Evolutionary conservation across 2,113 vertebrate species (phyloP).

Genomic region (Gobio gobio): DNA sequence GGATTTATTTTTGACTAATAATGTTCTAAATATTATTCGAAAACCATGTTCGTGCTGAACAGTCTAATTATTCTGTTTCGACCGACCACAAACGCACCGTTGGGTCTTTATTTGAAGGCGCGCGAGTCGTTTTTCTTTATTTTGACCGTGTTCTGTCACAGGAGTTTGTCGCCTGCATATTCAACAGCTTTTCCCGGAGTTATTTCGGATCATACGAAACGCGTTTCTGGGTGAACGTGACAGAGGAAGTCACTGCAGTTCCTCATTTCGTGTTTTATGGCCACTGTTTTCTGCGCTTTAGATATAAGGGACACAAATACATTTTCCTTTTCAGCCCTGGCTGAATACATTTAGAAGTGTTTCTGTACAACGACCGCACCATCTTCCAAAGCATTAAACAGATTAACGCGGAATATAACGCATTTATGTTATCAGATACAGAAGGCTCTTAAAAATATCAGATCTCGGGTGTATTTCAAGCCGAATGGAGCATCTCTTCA

Average conservation of each 20-base stretch:
- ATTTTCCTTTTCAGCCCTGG: not conserved
- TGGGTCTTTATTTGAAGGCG: not conserved
- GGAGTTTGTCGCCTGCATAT: not conserved
- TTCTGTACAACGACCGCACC: not conserved
- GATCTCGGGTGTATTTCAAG: no score
- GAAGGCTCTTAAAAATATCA: no score
- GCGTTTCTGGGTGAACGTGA: slow-evolving; percentile 1
- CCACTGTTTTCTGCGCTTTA: not conserved
- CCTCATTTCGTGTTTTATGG: slow-evolving; percentile 16
- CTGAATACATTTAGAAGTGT: not conserved
- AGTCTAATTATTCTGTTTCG: not conserved
- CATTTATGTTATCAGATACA: no score
- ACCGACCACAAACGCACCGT: not conserved
- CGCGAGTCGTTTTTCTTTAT: not conserved
- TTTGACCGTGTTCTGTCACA: not conserved
- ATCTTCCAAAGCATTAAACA: not conserved
- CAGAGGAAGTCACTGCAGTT: slow-evolving; percentile 8
- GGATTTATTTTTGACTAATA: no score
- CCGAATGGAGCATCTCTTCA: no score
- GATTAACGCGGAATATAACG: not conserved
- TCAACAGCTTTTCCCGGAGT: slow-evolving; percentile 14
- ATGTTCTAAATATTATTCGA: not conserved
- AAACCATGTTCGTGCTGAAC: not conserved
- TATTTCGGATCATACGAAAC: slow-evolving; percentile 22
- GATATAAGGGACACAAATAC: not conserved